Conservation (phyloP, 2,888 invertebrate genomes). For the Drosophila anomelani region DNA sequence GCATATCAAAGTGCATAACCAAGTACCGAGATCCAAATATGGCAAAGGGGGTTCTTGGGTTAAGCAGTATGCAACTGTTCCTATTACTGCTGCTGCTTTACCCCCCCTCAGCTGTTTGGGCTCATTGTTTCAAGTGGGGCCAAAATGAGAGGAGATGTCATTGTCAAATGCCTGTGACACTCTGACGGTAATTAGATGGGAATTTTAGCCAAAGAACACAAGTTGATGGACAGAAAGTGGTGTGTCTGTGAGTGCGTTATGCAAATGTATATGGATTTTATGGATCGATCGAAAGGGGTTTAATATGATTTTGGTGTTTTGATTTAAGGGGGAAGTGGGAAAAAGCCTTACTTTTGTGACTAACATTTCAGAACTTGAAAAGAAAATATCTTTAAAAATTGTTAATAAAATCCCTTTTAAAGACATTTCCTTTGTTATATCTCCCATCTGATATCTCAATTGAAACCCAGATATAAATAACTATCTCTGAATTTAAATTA, state of each 20-base stretch:
- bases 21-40: constrained; percentile 19
- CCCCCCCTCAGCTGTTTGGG: constrained; percentile 26
- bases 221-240: background rate
- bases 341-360: background rate
- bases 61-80: constrained; percentile 17
- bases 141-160: constrained; percentile 36
- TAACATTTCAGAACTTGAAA: background rate
- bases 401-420: no score
- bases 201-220: constrained; percentile 28
- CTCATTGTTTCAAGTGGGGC: constrained; percentile 24
- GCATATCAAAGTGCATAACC: constrained; percentile 50
- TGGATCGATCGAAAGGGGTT: constrained; percentile 1
- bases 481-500: background rate
- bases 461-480: background rate
- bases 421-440: no score
- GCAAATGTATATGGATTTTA: constrained; percentile 27
- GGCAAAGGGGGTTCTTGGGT: constrained; percentile 5
- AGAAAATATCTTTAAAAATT: background rate
- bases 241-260: constrained; percentile 25
- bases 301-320: background rate
- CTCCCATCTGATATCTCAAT: background rate
- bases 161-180: constrained; percentile 50
- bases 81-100: constrained; percentile 12
- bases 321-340: background rate
- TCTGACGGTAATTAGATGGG: constrained; percentile 50